Evolutionary conservation across 2,113 vertebrate genomes (phyloP).

Genomic region (Tichodroma muraria): DNA sequence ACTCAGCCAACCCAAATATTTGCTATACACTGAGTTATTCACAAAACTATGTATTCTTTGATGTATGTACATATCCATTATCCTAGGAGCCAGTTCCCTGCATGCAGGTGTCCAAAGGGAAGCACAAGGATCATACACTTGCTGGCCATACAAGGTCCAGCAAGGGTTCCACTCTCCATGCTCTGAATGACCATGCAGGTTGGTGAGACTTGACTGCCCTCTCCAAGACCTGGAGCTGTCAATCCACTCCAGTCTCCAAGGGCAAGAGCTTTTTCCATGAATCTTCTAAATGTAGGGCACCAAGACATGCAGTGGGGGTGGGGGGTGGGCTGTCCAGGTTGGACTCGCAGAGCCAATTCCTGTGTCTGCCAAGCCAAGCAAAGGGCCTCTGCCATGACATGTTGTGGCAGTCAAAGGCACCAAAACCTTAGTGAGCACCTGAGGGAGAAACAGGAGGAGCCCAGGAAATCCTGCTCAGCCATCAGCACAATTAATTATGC

Average conservation of each 20-base stretch:
- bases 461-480: background rate
- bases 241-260: background rate
- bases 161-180: background rate
- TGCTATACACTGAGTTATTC: background rate
- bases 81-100: background rate
- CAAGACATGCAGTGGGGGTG: background rate
- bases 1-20: background rate
- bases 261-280: background rate
- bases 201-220: background rate
- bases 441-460: background rate
- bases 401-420: background rate
- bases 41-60: too few species aligned
- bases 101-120: background rate
- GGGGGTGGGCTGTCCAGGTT: too few species aligned
- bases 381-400: too few species aligned
- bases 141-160: background rate
- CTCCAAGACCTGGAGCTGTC: background rate
- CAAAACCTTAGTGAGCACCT: too few species aligned
- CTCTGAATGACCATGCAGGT: fast-evolving
- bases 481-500: background rate
- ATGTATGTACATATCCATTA: too few species aligned
- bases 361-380: fast-evolving
- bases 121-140: background rate
- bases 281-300: background rate
- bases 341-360: background rate